Conservation (phyloP, 2,888 invertebrate genomes). For the Chaitophorus viminalis region DNA sequence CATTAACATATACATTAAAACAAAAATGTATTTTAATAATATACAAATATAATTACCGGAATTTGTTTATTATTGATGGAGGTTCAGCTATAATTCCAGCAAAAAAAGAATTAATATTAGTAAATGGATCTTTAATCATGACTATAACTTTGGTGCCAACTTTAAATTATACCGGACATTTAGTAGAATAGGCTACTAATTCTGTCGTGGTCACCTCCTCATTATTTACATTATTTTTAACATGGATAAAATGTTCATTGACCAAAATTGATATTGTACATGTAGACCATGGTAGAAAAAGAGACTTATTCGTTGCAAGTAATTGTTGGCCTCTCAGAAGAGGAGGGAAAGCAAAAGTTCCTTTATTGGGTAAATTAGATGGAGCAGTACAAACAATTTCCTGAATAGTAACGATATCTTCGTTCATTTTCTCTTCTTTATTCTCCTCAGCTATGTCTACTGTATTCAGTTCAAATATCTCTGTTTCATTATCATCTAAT, state of each 20-base stretch:
- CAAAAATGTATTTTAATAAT: too few relatives aligned
- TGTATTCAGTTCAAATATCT: neutral
- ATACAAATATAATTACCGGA: too few relatives aligned
- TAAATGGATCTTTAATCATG: slow-evolving; percentile 74
- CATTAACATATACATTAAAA: too few relatives aligned
- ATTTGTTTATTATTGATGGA: too few relatives aligned
- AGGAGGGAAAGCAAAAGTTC: slow-evolving; percentile 69
- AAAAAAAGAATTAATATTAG: slow-evolving; percentile 70
- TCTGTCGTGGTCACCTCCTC: slow-evolving; percentile 67
- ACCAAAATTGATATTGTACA: slow-evolving; percentile 71
- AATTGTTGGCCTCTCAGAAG: slow-evolving; percentile 71
- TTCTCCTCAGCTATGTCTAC: too few relatives aligned
- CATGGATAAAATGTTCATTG: slow-evolving; percentile 14
- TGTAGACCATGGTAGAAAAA: slow-evolving; percentile 75
- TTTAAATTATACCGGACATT: slow-evolving; percentile 76
- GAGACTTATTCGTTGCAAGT: slow-evolving; percentile 74
- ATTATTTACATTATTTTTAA: slow-evolving; percentile 10
- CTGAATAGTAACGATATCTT: neutral
- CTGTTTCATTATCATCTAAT: too few relatives aligned
- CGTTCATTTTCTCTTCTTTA: neutral
- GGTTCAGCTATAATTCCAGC: too few relatives aligned
- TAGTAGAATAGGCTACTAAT: slow-evolving; percentile 78
- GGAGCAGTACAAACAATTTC: slow-evolving; percentile 59
- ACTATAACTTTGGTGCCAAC: slow-evolving; percentile 90
- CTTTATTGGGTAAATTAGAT: slow-evolving; percentile 72